Base-by-base conservation (phyloP, 2,113 vertebrate species). In the Maccullochella peelii region DNA sequence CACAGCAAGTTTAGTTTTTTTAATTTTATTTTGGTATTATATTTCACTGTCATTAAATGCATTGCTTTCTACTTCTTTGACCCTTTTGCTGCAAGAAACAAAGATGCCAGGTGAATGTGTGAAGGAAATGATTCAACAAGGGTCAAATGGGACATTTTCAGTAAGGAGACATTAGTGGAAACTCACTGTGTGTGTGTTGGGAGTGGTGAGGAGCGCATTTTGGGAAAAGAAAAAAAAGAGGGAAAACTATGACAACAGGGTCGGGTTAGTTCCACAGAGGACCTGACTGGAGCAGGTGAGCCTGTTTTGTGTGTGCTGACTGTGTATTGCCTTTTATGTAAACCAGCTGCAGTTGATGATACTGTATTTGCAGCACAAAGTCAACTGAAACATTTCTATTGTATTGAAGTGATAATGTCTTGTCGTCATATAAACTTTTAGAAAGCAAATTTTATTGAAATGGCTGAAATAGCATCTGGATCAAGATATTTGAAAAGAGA, bases 221-320 rank as follows among this genome's bases (percentile, higher is more conserved):
- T 42, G 20, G 62, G 15, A 58, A 66, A 67, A 23, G 8, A 95
- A 93, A 88, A 84, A 90, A 88, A 90, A 88, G 88, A 83, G 89
- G 89, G 91, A 91, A 42, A 50, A 36, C 20, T 5, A 25, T 50
- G 62, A 50, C 40, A 73, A 27, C 57, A 62, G 3, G 77, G 94
- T 94, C 72, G 92, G 94, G 33, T 77, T 55, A 33, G 49, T 83
- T 91, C 92, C 89, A 95, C 94, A 85, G 94, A 93, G 68, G 94
- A 94, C 16, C 8, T 33, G 21, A 42, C 16, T 18, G 3, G 23
- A 6, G 59, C 84, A 77, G 95, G 96, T 96, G 94, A 96, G 96
- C 7, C 11, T 27, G 38, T 40, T 63, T 8, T 62, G 1, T 57
- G 72, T 73, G 69, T 6, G 50, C 36, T 18, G n/a, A 23, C 3